These are phyloP conservation scores for Mimachlamys varia DNA, from an alignment of 2,888 invertebrate species.

Conservation along the genomic window DNA sequence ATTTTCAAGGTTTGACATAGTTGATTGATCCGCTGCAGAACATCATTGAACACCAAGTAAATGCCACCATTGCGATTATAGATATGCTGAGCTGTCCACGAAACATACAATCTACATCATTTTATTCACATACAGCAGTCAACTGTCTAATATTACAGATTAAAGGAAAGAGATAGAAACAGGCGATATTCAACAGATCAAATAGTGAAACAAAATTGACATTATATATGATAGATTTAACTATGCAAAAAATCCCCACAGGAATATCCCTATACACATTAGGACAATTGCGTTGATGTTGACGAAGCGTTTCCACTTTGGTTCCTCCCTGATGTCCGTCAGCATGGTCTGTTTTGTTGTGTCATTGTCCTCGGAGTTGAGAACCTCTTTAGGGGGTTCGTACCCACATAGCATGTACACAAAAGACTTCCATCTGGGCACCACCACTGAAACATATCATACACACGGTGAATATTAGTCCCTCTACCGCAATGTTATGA, in stretches of 20 bases:
- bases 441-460: conserved; percentile 46
- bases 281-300: conserved; percentile 70
- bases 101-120: too few species aligned
- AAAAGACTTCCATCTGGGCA: conserved; percentile 62
- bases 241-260: conserved; percentile 69
- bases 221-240: background rate
- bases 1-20: too few species aligned
- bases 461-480: too few species aligned
- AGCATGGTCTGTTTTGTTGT: conserved; percentile 58
- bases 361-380: conserved; percentile 63
- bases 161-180: background rate
- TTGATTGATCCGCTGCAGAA: too few species aligned
- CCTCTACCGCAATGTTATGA: too few species aligned
- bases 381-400: conserved; percentile 61
- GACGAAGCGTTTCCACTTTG: conserved; percentile 69
- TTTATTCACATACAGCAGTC: too few species aligned
- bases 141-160: too few species aligned
- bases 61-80: too few species aligned
- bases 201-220: background rate
- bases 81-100: too few species aligned
- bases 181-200: background rate
- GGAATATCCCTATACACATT: conserved; percentile 69
- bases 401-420: conserved; percentile 70
- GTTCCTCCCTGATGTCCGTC: conserved; percentile 67
- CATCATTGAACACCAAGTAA: too few species aligned